These are phyloP conservation scores for Pseudorectes ferrugineus DNA, from an alignment of 2,113 vertebrate species.

Conservation along the genomic window DNA sequence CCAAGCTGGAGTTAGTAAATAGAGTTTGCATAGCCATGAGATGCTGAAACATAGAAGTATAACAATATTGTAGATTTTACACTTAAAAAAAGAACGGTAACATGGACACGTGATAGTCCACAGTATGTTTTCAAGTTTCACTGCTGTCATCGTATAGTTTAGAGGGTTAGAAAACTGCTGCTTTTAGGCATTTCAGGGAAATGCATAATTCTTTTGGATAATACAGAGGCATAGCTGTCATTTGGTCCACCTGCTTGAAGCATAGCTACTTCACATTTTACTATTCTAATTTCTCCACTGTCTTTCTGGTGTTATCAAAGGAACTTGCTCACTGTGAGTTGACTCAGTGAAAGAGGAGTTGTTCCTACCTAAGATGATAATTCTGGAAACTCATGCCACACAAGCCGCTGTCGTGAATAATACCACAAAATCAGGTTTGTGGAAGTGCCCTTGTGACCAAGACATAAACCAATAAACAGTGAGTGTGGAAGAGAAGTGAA, in stretches of 20 bases:
- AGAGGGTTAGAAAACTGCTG: not conserved
- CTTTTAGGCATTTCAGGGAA: not conserved
- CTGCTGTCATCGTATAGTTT: fast-evolving
- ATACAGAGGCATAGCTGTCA: not conserved
- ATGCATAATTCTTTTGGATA: not conserved
- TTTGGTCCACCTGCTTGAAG: not conserved
- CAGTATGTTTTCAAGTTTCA: not conserved
- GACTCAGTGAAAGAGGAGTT: not conserved
- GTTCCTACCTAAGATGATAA: not conserved
- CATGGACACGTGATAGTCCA: not conserved
- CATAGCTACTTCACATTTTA: not conserved
- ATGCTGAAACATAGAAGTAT: not conserved
- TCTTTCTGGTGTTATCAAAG: not conserved
- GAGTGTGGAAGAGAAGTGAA: not conserved
- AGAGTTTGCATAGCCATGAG: not conserved
- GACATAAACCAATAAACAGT: not conserved
- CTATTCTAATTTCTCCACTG: not conserved
- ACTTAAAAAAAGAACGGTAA: not conserved
- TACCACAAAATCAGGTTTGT: not conserved
- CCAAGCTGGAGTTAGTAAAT: not conserved
- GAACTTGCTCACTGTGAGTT: not conserved
- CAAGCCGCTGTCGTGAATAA: not conserved
- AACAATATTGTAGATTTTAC: not conserved
- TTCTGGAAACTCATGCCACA: not conserved
- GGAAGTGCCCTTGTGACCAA: not conserved